These are phyloP conservation scores for Synanthedon myopaeformis DNA, from an alignment of 2,888 invertebrate genomes.

Conservation along the genomic window DNA sequence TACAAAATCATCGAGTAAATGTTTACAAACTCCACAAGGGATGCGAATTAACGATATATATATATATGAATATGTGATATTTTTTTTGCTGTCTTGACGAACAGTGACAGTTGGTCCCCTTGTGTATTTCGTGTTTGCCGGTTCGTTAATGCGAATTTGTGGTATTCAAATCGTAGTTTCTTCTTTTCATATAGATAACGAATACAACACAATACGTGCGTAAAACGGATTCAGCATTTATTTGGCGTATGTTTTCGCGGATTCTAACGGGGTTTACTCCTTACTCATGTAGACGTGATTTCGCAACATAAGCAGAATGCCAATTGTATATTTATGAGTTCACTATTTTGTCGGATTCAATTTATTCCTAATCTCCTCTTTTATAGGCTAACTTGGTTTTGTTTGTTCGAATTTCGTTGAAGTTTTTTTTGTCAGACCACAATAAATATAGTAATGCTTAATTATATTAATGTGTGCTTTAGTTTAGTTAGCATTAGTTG, in stretches of 20 bases:
- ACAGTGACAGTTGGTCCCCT: constrained; percentile 41
- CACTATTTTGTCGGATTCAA: constrained; percentile 42
- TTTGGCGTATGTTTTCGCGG: constrained; percentile 42
- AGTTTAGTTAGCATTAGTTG: too few relatives aligned
- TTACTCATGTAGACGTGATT: constrained; percentile 50
- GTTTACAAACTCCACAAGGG: constrained; percentile 12
- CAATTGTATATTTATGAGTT: constrained; percentile 69
- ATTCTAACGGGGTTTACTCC: constrained; percentile 39
- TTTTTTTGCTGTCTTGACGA: constrained; percentile 23
- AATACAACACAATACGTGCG: constrained; percentile 63
- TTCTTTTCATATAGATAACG: constrained; percentile 55
- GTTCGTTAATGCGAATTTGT: constrained; percentile 61
- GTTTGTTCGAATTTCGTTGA: constrained; percentile 9
- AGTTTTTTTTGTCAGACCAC: neutral
- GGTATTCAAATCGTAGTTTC: constrained; percentile 60
- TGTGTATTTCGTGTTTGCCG: constrained; percentile 43
- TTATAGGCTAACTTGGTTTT: constrained; percentile 20
- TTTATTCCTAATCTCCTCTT: constrained; percentile 25
- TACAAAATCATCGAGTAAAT: too few relatives aligned
- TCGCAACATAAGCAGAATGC: constrained; percentile 43
- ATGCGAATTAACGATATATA: constrained; percentile 18
- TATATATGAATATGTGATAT: constrained; percentile 8
- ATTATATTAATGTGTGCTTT: too few relatives aligned
- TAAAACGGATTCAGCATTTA: constrained; percentile 40
- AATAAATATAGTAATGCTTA: too few relatives aligned